These are phyloP conservation scores for Lithobates pipiens DNA, from an alignment of 2,797 vertebrate species.

Conservation along the genomic window DNA sequence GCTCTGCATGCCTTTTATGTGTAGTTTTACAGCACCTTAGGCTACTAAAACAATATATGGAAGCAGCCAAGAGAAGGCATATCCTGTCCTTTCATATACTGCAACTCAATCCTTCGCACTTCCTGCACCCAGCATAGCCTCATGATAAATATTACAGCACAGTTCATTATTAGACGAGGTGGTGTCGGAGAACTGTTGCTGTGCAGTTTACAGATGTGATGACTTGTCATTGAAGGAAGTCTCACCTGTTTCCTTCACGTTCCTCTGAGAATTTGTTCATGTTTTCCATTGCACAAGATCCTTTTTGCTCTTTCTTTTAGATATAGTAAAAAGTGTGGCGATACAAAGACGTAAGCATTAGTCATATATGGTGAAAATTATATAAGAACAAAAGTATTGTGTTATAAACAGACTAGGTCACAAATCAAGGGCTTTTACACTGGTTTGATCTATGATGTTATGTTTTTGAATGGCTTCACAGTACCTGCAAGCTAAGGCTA, in stretches of 20 bases:
- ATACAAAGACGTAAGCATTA: too few relatives aligned
- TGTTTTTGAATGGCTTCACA: too few relatives aligned
- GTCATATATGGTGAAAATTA: too few relatives aligned
- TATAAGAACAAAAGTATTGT: too few relatives aligned
- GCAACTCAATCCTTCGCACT: constrained; percentile 19
- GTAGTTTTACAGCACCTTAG: not conserved
- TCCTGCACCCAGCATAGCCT: constrained; percentile 21
- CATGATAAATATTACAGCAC: constrained; percentile 36
- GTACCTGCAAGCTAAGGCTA: too few relatives aligned
- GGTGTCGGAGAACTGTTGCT: constrained; percentile 11
- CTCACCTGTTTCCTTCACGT: not conserved
- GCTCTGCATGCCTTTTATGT: not conserved
- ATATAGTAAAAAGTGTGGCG: too few relatives aligned
- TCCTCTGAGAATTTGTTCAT: not conserved
- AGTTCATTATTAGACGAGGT: not conserved
- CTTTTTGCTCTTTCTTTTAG: too few relatives aligned
- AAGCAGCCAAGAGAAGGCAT: constrained; percentile 4
- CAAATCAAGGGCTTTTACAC: too few relatives aligned
- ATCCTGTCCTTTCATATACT: constrained; percentile 32
- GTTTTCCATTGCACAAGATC: too few relatives aligned
- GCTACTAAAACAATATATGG: constrained; percentile 33
- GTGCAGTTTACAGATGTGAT: constrained; percentile 20
- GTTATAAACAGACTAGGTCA: too few relatives aligned
- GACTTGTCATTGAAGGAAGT: not conserved
- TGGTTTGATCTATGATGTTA: too few relatives aligned